Evolutionary conservation across 2,888 invertebrate genomes (phyloP), one percentile per base, ranked within the genome.

Genomic region (Seira sanloemensis): DNA sequence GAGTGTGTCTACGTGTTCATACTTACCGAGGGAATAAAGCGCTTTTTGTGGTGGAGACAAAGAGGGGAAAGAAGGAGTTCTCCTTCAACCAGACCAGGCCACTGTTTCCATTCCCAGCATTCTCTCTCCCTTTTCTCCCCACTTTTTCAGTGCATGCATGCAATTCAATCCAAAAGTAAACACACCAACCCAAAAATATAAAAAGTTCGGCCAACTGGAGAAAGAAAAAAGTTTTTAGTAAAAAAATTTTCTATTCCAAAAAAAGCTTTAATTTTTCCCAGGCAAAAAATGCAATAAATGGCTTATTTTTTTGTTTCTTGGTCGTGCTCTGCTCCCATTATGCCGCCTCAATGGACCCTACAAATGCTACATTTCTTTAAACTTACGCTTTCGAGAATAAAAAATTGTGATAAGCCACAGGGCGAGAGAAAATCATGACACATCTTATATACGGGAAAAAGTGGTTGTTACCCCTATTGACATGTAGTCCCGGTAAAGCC

Each of bases 31-130:
- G 58, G 24, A 74, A 74, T 65, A 26, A 24, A 74, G 62, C n/a
- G 73, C 27, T 26, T 62, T 73, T 50, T 50, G 58, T 58, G 73
- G 74, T 62, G 65, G 50, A 50, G 67, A 66, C 65, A 66, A 46
- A 76, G 76, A 66, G 25, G 50, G 25, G 67, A 66, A 46, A 76
- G 76, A 66, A 46, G 50, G 25, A 76, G 65, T 76, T 65, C n/a
- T n/a, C 37, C 37, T 66, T 76, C 76, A 66, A 76, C 58, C 58
- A 58, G 58, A 58, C 16, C 58, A 58, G 58, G 4, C 58, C 58
- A 58, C 58, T 58, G 2, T n/a, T n/a, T 58, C 58, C 9, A 58
- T 58, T 58, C 18, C 9, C 18, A n/a, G 2, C 58, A 58, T 18
- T 58, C n/a, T 58, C n/a, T 5, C 18, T 58, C n/a, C 18, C 9